Evolutionary conservation across 1,140 invertebrate species (phyloP).

Genomic region (Liolophura sinensis): DNA sequence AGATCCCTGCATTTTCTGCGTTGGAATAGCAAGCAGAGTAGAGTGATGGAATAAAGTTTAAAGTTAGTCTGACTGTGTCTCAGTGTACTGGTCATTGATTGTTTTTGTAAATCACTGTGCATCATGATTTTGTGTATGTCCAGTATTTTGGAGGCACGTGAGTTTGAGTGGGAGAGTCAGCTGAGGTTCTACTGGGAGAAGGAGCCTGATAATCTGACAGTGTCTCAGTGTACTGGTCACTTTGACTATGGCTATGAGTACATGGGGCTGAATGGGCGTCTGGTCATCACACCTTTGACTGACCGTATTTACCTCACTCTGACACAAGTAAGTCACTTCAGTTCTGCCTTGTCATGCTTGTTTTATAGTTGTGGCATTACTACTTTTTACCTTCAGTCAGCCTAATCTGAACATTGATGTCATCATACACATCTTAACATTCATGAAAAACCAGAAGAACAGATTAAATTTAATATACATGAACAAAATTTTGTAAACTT

Average conservation of each 20-base stretch:
- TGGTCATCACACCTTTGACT: slow-evolving; percentile 89
- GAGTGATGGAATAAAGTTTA: too few relatives aligned
- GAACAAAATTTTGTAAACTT: too few relatives aligned
- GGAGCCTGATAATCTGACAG: slow-evolving; percentile 76
- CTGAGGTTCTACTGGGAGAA: slow-evolving; percentile 89
- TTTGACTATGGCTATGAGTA: slow-evolving; percentile 94
- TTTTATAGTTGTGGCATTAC: background rate
- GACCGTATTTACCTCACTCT: slow-evolving; percentile 90
- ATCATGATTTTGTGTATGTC: slow-evolving; percentile 20
- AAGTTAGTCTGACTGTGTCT: too few relatives aligned
- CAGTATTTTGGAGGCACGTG: slow-evolving; percentile 77
- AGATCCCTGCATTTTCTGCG: too few relatives aligned
- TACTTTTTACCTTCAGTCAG: background rate
- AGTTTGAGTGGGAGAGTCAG: slow-evolving; percentile 93
- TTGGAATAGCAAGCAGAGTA: too few relatives aligned
- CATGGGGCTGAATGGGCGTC: slow-evolving; percentile 86
- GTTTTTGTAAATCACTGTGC: too few relatives aligned
- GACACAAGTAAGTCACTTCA: slow-evolving; percentile 64
- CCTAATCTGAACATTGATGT: background rate
- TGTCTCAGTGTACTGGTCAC: slow-evolving; percentile 80
- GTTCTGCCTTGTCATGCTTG: background rate
- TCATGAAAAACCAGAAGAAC: background rate
- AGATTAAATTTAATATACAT: too few relatives aligned
- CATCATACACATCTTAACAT: background rate
- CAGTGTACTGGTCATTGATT: too few relatives aligned